These are phyloP conservation scores for Donacobius atricapilla DNA, from an alignment of 2,113 vertebrate species.

Conservation along the genomic window DNA sequence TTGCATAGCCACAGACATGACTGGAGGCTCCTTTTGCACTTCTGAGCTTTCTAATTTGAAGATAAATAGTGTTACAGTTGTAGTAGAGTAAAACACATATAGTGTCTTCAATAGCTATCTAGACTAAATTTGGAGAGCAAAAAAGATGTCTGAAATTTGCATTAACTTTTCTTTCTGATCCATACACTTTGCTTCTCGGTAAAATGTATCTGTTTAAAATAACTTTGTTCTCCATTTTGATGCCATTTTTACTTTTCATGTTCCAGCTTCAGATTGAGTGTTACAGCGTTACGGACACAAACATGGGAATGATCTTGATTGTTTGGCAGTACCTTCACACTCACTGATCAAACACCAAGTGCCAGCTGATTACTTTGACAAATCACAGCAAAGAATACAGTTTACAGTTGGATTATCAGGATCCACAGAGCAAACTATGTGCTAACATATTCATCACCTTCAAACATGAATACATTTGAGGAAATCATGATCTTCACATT, in stretches of 20 bases:
- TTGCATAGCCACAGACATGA: background rate
- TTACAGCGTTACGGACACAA: slow-evolving; percentile 23
- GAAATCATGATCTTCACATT: slow-evolving; percentile 27
- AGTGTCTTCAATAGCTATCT: background rate
- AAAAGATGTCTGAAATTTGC: background rate
- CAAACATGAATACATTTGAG: background rate
- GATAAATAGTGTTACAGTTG: background rate
- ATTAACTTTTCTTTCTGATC: background rate
- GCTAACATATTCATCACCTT: slow-evolving; percentile 29
- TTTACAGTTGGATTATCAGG: slow-evolving; percentile 39
- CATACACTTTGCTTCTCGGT: background rate
- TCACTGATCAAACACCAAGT: slow-evolving; percentile 17
- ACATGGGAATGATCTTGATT: background rate
- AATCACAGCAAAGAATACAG: slow-evolving; percentile 36
- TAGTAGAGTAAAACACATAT: background rate
- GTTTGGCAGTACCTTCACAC: slow-evolving; percentile 20
- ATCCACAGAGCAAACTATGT: slow-evolving; percentile 37
- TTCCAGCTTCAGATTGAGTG: slow-evolving; percentile 11
- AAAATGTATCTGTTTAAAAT: background rate
- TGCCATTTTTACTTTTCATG: slow-evolving; percentile 9
- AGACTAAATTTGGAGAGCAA: background rate
- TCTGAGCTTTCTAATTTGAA: background rate
- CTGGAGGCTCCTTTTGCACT: background rate
- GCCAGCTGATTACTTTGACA: slow-evolving; percentile 41
- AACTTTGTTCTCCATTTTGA: background rate